A percentile compares a stretch with the other conserved stretches of the same genome.
Conservation (phyloP, 2,888 invertebrate species). For the Stenotaenia linearis region DNA sequence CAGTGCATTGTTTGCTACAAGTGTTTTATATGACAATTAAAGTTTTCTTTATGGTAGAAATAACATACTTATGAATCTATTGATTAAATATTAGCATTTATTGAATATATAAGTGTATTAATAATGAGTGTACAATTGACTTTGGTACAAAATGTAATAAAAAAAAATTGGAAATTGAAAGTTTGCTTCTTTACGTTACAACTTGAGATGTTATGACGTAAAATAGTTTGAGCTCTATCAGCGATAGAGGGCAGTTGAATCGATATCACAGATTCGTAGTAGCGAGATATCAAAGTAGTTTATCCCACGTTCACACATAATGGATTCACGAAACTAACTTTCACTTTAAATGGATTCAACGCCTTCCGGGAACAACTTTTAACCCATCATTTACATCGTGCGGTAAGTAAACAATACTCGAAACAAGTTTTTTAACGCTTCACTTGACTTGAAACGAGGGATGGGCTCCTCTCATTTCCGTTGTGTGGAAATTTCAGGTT, state of each 20-base stretch:
- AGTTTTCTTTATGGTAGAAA: neutral
- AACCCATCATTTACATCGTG: neutral
- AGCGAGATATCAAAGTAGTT: too few species aligned
- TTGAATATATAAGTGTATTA: neutral
- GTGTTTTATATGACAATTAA: neutral
- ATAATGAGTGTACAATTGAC: neutral
- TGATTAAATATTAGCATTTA: neutral
- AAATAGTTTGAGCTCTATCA: too few species aligned
- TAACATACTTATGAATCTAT: neutral
- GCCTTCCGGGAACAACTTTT: neutral
- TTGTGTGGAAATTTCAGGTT: neutral
- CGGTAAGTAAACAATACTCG: neutral
- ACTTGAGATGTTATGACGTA: too few species aligned
- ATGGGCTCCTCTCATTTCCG: slow-evolving; percentile 1
- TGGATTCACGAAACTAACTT: neutral
- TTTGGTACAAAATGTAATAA: neutral
- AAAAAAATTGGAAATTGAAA: too few species aligned
- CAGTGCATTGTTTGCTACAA: neutral
- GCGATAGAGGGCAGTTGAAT: too few species aligned
- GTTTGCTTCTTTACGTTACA: too few species aligned
- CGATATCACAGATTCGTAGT: too few species aligned
- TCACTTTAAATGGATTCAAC: neutral
- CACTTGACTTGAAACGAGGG: neutral
- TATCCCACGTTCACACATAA: neutral
- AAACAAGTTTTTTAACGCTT: neutral